Evolutionary conservation across 2,888 invertebrate species (phyloP), one percentile per base, ranked within the genome.

Genomic region (Limnephilus rhombicus): DNA sequence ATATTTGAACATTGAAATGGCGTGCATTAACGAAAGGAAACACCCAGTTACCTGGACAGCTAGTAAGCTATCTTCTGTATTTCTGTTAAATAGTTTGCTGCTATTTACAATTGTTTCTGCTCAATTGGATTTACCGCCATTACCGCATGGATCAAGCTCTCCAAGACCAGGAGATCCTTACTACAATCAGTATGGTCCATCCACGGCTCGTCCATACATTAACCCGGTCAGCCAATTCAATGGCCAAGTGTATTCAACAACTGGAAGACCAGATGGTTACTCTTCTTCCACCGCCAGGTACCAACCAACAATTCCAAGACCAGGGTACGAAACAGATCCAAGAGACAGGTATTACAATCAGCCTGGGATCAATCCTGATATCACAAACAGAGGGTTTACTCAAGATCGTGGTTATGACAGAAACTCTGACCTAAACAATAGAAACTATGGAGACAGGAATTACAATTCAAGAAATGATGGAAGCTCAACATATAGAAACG

Each of bases 41-140:
- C 94, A 94, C 45, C 94, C 94, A 80, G 94, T 94, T 94, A 94
- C 94, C 94, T 95, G 95, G 94, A 94, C 95, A 90, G 94, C 82
- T 2, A 87, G 83, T 24, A 91, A 93, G 49, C 41, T 91, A 45
- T 91, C 91, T 12, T 92, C 94, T 94, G 92, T 95, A 92, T 94
- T 94, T 93, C 92, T 95, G 92, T 94, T 95, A 92, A 92, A 95
- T 37, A 85, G 94, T 68, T 53, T 94, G 13, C 81, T 94, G 94
- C 94, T 91, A 93, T 94, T 89, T 94, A 95, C 1, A 37, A 53
- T 88, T 24, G 93, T 92, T 49, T 85, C 86, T 9, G 91, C 91
- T 0, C 97, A 97, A 94, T 94, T 97, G 87, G 97, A 97, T 94
- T 94, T 97, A 86, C 97, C 97, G 3, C 97, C 96, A 0, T 94